Evolutionary conservation across 2,888 invertebrate genomes (phyloP), one percentile per base, ranked within the genome.

Genomic region (Nycteola revayana): DNA sequence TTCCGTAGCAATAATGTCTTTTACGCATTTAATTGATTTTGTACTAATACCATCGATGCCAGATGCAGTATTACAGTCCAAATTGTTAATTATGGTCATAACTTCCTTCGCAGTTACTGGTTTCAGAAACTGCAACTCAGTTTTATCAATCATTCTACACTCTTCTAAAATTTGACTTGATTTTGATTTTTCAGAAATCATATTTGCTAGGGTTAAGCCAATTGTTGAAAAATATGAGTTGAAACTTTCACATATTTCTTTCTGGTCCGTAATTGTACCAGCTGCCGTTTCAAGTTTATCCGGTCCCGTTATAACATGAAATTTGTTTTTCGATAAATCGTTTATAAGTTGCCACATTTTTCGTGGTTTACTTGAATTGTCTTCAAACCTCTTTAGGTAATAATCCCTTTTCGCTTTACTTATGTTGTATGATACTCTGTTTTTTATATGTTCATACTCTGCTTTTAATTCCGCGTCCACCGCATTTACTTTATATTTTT

Each of bases 311-410:
- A 2, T 22, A n/a, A 26, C 22, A 8, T 3, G 8, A 3, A 32
- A 10, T 32, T 32, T 27, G 3, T 27, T 26, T 17, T 22, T 32
- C 2, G 26, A 11, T 9, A 32, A 3, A 4, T 27, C 26, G 8
- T 32, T 26, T 26, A 27, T 26, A 2, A 27, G 9, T 22, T 27
- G 8, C 32, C 32, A 27, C 32, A 32, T 32, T 27, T 27, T 26
- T 22, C 22, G 4, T 1, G 32, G 26, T 11, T 32, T 32, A 3
- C 1, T 32, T 14, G 14, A 7, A 14, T 32, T 25, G 8, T 32
- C 14, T 11, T 11, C 9, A 9, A 32, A 32, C n/a, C 14, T 7
- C 9, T 29, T 29, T 8, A 11, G 21, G 11, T 29, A 29, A 7
- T 29, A 29, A 6, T 5, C 9, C 1, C 7, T 33, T 33, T 33